Evolutionary conservation across 2,888 invertebrate species (phyloP).

Genomic region (Beris chalybata): DNA sequence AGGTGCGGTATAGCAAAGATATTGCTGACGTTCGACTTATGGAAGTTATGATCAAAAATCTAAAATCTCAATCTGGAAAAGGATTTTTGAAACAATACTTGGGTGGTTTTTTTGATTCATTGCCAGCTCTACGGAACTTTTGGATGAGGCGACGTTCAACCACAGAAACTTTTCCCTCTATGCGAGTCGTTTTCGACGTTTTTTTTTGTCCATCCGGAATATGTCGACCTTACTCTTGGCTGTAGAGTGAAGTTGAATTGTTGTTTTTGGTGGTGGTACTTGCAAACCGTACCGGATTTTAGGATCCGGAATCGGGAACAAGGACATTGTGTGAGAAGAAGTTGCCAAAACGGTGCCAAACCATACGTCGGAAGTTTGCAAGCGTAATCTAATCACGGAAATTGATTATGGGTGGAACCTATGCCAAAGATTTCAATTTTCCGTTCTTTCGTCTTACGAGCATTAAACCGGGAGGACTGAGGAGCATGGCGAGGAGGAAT

Average conservation of each 20-base stretch:
- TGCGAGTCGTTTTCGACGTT: neutral
- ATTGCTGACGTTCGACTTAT: too few relatives aligned
- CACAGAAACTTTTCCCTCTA: neutral
- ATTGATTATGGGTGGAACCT: conserved; percentile 47
- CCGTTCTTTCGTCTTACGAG: neutral
- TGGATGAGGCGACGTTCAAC: neutral
- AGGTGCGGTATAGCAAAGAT: too few relatives aligned
- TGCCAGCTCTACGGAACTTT: conserved; percentile 11
- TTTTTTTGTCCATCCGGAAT: conserved; percentile 1
- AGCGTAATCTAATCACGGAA: conserved; percentile 50
- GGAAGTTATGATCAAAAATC: too few relatives aligned
- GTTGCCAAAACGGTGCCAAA: conserved; percentile 43
- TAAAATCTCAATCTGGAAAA: too few relatives aligned
- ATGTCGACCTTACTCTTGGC: conserved; percentile 12
- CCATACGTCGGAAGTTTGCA: conserved; percentile 48
- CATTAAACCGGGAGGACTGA: neutral
- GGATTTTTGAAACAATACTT: conserved; percentile 5
- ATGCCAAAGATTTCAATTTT: conserved; percentile 31
- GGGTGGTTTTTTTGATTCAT: conserved; percentile 7
- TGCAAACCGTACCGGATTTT: neutral
- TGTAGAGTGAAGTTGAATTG: neutral
- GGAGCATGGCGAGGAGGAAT: neutral
- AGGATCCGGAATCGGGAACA: conserved; percentile 1
- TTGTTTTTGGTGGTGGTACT: neutral
- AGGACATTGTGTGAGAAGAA: conserved; percentile 5